Evolutionary conservation across 2,888 invertebrate genomes (phyloP).

Genomic region (Pilophorus perplexus): DNA sequence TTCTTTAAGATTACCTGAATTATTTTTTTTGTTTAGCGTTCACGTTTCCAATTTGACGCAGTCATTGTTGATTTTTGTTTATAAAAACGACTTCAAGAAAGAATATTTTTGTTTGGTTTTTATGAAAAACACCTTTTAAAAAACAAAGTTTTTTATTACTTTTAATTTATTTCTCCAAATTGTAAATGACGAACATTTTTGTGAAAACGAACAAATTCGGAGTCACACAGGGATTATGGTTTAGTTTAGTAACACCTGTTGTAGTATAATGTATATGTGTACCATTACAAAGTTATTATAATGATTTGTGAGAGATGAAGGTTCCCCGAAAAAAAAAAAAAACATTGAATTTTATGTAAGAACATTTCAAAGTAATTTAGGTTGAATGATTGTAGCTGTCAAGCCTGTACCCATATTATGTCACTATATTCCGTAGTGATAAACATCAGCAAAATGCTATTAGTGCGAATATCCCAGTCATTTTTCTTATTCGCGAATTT

Average conservation of each 20-base stretch:
- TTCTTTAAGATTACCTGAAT: conserved; percentile 17
- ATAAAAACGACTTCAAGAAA: neutral
- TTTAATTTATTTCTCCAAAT: conserved; percentile 21
- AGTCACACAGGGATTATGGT: conserved; percentile 55
- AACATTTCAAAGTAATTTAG: conserved; percentile 26
- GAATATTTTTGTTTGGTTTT: conserved; percentile 11
- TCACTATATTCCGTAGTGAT: conserved; percentile 24
- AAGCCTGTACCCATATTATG: conserved; percentile 21
- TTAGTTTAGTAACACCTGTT: conserved; percentile 47
- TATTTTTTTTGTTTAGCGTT: conserved; percentile 23
- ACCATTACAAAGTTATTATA: conserved; percentile 41
- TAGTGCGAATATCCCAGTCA: conserved; percentile 24
- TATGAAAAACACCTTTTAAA: neutral
- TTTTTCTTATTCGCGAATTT: conserved; percentile 4
- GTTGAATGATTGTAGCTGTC: conserved; percentile 25
- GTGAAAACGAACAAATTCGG: conserved; percentile 56
- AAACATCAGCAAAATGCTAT: neutral
- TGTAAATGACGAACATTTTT: conserved; percentile 30
- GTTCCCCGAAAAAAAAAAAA: conserved; percentile 1
- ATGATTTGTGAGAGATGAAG: conserved; percentile 23
- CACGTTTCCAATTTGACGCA: conserved; percentile 31
- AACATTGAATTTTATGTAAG: conserved; percentile 24
- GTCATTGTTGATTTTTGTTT: conserved; percentile 34
- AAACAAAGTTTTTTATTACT: no score
- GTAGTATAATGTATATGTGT: conserved; percentile 47